Base-by-base conservation (phyloP, 2,113 vertebrate species). In the Morone chrysops region DNA sequence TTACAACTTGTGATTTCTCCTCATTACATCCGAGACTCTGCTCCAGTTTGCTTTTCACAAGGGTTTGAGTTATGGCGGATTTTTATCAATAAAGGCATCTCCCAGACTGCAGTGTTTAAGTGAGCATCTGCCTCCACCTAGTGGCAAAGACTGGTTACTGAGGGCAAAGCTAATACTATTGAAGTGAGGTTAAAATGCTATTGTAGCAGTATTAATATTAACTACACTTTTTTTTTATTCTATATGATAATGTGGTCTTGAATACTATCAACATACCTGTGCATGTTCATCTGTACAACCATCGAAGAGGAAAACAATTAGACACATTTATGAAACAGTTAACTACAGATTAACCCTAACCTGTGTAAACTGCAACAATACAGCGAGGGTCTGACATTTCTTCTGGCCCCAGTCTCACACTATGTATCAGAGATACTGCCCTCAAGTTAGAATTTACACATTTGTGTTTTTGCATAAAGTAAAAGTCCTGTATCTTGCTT, bases 51-150 rank as follows among this genome's bases (percentile, higher is more conserved):
- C 22, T 67, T 25, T 40, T 22, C 12, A 81, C 20, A 41, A 22
- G 31, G 7, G 9, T 84, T 51, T 56, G 10, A 75, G 45, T 17
- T 25, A 50, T 31, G 5, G 17, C 11, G 7, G 16, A 60, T 62
- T 65, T 70, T 50, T n/a, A 75, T 81, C 8, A 73, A 41, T 59
- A 16, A 60, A 25, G 17, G 2, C 3, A 16, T 60, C 45, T n/a
- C 18, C 1, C 2, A 59, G 13, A 70, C 25, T 60, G 3, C 6
- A 77, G 31, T 6, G 8, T 54, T 74, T 75, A 63, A 17, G 53
- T 81, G 16, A 63, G 78, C 48, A 81, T 93, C 41, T 95, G 91
- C 76, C 82, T 74, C 95, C 95, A 95, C 70, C 95, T 94, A 91
- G 93, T 93, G 95, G 85, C 45, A 6, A 69, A 70, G 4, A 22